Conservation (phyloP, 2,113 vertebrate genomes). For the Thinocorus orbignyianus region DNA sequence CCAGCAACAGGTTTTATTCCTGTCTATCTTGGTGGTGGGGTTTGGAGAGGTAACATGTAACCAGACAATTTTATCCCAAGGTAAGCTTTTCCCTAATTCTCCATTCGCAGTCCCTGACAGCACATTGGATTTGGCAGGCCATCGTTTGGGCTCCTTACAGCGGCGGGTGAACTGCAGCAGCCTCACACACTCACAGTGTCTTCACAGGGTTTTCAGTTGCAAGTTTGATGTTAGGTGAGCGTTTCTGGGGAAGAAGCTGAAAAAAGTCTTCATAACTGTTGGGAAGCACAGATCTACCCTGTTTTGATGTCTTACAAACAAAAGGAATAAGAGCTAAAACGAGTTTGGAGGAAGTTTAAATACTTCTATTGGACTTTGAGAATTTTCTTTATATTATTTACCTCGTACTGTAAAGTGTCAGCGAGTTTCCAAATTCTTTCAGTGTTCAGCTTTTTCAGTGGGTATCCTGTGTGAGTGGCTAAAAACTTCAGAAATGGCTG, state of each 20-base stretch:
- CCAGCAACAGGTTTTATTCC: not conserved
- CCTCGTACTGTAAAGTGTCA: slow-evolving; percentile 63
- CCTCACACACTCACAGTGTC: not conserved
- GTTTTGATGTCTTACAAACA: not conserved
- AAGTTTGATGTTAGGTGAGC: not conserved
- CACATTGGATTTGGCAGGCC: not conserved
- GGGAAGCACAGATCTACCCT: not conserved
- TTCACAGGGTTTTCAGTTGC: not conserved
- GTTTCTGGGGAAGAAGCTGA: not conserved
- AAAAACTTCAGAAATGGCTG: slow-evolving; percentile 62
- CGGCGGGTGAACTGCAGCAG: not conserved
- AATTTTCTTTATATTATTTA: slow-evolving; percentile 6
- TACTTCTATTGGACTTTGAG: not conserved
- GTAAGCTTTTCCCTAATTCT: not conserved
- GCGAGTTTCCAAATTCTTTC: slow-evolving; percentile 43
- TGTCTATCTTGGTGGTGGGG: not conserved
- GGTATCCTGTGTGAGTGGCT: slow-evolving; percentile 47
- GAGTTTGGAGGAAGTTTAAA: not conserved
- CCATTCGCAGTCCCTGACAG: not conserved
- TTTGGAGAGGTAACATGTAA: not conserved
- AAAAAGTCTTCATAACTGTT: not conserved
- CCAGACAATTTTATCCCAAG: not conserved
- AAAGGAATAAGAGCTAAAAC: not conserved
- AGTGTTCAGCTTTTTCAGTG: slow-evolving; percentile 1
- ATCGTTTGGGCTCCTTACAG: not conserved